A percentile compares a stretch with the other conserved stretches of the same genome.
Evolutionary conservation across 2,113 vertebrate genomes (phyloP).

Genomic region (Bubo blakistoni): DNA sequence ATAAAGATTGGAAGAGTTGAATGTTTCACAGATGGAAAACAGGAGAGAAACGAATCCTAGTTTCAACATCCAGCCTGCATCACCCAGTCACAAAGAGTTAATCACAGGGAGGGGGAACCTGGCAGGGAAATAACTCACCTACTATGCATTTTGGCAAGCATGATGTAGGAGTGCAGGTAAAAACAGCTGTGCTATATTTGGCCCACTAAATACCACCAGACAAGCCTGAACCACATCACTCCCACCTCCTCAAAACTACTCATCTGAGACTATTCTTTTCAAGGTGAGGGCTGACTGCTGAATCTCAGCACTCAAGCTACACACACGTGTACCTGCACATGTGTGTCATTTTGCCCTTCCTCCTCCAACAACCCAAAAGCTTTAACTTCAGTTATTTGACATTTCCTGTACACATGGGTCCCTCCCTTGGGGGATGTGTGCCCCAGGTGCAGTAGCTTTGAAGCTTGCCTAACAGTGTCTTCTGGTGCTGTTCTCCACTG

Average conservation of each 20-base stretch:
- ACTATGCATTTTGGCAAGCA: not conserved
- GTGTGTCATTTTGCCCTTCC: not conserved
- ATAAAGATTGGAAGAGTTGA: not conserved
- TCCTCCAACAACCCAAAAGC: not conserved
- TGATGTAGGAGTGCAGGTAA: not conserved
- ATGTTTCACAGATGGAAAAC: not conserved
- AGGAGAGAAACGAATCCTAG: not conserved
- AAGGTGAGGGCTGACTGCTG: not conserved
- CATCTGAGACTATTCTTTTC: not conserved
- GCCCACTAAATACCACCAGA: not conserved
- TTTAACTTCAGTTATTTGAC: not conserved
- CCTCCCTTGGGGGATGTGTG: not conserved
- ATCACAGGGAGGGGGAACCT: not conserved
- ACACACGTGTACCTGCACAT: not conserved
- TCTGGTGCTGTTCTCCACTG: not conserved
- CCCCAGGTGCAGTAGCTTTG: not conserved
- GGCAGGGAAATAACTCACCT: not conserved
- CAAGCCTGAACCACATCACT: not conserved
- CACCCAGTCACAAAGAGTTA: not conserved
- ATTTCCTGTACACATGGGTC: not conserved
- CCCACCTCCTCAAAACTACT: not conserved
- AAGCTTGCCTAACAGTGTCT: not conserved
- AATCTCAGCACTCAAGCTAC: not conserved
- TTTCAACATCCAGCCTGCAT: not conserved
- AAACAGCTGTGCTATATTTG: not conserved